phyloP scores from a whole-genome alignment of 2,797 vertebrate species.

The Zenarchopterus dispar region DNA sequence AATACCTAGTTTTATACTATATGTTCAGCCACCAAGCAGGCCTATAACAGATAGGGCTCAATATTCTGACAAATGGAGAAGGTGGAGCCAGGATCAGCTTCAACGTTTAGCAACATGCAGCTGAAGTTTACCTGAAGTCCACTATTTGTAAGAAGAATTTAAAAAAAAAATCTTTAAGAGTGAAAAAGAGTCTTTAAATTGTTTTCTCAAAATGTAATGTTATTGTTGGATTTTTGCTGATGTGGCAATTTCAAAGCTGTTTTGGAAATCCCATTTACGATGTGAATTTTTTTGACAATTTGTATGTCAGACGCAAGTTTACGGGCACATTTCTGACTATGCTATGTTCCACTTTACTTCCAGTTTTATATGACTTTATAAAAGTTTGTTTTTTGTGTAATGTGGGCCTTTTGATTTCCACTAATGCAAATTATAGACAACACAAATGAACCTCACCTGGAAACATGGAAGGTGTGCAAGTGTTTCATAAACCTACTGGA shows the following conservation, averaged over 20 bases:
- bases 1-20: constrained; percentile 33
- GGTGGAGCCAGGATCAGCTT: constrained; percentile 31
- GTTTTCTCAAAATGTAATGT: constrained; percentile 21
- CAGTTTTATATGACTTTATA: neutral
- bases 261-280: constrained; percentile 24
- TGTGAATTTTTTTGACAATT: constrained; percentile 31
- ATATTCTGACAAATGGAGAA: neutral
- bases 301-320: constrained; percentile 43
- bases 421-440: too few species aligned
- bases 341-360: constrained; percentile 7
- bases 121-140: constrained; percentile 64
- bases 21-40: constrained; percentile 35
- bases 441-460: too few species aligned
- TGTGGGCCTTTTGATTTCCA: too few species aligned
- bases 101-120: constrained; percentile 33
- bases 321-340: constrained; percentile 6
- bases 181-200: constrained; percentile 10
- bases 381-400: neutral
- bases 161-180: constrained; percentile 24
- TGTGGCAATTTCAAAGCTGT: constrained; percentile 17
- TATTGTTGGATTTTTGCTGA: constrained; percentile 32
- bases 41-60: constrained; percentile 15
- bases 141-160: constrained; percentile 27
- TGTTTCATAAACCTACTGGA: neutral
- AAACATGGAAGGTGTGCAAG: neutral